Evolutionary conservation across 2,888 invertebrate species (phyloP).

Genomic region (Drosophila nigritarsus): DNA sequence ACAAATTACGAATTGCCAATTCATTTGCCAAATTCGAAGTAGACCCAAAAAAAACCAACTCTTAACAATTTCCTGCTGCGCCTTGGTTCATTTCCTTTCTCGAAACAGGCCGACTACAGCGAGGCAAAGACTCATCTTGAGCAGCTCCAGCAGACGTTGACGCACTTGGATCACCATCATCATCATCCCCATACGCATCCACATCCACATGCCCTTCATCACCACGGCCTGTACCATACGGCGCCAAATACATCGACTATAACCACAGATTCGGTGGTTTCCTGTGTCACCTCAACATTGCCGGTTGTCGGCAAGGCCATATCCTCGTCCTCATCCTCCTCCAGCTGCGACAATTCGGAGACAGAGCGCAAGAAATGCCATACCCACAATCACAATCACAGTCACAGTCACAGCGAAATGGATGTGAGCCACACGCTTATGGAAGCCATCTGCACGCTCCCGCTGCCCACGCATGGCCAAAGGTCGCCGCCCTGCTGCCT

Average conservation of each 20-base stretch:
- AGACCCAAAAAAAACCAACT: constrained; percentile 58
- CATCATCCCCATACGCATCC: constrained; percentile 54
- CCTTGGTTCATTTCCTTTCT: constrained; percentile 83
- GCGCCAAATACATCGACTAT: constrained; percentile 71
- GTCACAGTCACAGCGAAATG: constrained; percentile 61
- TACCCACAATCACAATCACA: constrained; percentile 28
- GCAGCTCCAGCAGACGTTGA: constrained; percentile 74
- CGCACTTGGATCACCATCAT: constrained; percentile 72
- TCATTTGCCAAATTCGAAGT: constrained; percentile 60
- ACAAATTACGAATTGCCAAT: constrained; percentile 56
- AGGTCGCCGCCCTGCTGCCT: constrained; percentile 73
- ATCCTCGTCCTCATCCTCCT: constrained; percentile 65
- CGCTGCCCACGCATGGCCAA: constrained; percentile 61
- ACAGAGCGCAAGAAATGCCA: constrained; percentile 78
- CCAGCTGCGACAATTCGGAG: constrained; percentile 62
- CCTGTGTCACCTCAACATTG: constrained; percentile 77
- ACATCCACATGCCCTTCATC: constrained; percentile 36
- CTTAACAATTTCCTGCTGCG: constrained; percentile 83
- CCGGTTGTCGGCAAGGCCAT: constrained; percentile 66
- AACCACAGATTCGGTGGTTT: constrained; percentile 79
- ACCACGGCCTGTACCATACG: constrained; percentile 69
- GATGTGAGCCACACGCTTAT: constrained; percentile 66
- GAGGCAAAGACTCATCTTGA: constrained; percentile 76
- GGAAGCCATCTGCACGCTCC: constrained; percentile 68
- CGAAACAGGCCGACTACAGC: constrained; percentile 68